Evolutionary conservation across 2,797 vertebrate species (phyloP).

Genomic region (Stomatorhinus walkeri): DNA sequence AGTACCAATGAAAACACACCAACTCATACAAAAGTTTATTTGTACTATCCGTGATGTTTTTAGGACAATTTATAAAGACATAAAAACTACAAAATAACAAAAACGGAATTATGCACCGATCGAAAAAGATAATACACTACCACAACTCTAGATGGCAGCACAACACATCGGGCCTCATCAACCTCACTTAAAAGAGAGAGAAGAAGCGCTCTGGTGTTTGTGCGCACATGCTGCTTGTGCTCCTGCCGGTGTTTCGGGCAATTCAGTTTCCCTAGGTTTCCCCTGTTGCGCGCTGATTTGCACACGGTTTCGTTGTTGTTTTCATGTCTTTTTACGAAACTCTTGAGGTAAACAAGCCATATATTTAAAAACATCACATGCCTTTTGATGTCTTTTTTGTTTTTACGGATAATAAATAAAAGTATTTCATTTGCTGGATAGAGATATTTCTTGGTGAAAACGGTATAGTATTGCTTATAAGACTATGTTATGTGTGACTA

Average conservation of each 20-base stretch:
- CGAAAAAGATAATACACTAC: not conserved
- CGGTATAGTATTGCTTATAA: too few relatives aligned
- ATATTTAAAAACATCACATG: too few relatives aligned
- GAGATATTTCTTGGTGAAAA: too few relatives aligned
- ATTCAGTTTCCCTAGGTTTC: too few relatives aligned
- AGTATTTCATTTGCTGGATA: too few relatives aligned
- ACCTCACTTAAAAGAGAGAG: not conserved
- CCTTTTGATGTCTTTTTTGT: too few relatives aligned
- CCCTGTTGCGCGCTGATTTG: too few relatives aligned
- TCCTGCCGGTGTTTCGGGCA: not conserved
- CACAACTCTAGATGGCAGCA: not conserved
- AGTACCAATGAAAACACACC: not conserved
- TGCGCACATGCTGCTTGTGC: slow-evolving; percentile 2
- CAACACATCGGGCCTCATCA: not conserved
- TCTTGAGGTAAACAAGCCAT: too few relatives aligned
- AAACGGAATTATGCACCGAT: not conserved
- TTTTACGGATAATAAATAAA: too few relatives aligned
- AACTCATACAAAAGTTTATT: not conserved
- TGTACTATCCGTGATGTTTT: not conserved
- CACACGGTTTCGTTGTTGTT: too few relatives aligned
- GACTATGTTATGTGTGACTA: too few relatives aligned
- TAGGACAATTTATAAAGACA: not conserved
- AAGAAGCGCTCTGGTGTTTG: not conserved
- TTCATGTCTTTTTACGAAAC: too few relatives aligned
- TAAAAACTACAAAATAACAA: not conserved